Conservation (phyloP, 1,140 invertebrate species). For the Pogonomyrmex californicus region DNA sequence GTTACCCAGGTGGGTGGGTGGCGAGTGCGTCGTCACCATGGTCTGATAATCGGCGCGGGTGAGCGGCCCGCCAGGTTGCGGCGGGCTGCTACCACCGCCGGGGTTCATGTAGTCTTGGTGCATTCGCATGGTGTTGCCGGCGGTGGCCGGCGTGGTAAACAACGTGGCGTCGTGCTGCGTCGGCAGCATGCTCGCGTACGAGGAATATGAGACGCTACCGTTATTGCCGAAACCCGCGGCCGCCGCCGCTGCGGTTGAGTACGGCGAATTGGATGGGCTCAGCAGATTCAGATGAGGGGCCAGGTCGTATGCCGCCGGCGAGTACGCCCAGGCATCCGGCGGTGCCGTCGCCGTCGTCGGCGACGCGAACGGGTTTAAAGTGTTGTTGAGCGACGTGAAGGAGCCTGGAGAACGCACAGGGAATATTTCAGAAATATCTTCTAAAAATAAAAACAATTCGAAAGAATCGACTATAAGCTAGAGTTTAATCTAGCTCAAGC, state of each 20-base stretch:
- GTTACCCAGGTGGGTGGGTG: slow-evolving; percentile 86
- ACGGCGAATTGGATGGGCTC: slow-evolving; percentile 90
- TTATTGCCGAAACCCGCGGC: slow-evolving; percentile 85
- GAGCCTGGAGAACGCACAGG: slow-evolving; percentile 84
- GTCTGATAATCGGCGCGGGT: slow-evolving; percentile 89
- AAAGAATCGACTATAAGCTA: no score
- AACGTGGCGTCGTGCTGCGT: slow-evolving; percentile 89
- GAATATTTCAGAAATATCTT: no score
- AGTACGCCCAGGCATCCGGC: slow-evolving; percentile 92
- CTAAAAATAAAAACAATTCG: no score
- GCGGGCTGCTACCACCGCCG: slow-evolving; percentile 86
- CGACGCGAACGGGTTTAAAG: slow-evolving; percentile 90
- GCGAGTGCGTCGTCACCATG: slow-evolving; percentile 90
- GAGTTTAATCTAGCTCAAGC: no score
- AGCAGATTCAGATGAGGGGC: slow-evolving; percentile 91
- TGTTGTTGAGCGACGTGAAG: slow-evolving; percentile 89
- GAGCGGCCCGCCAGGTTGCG: slow-evolving; percentile 83
- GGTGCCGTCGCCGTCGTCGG: slow-evolving; percentile 89
- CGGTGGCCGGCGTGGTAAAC: slow-evolving; percentile 86
- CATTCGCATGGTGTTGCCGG: slow-evolving; percentile 85
- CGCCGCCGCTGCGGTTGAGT: slow-evolving; percentile 86
- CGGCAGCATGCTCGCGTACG: slow-evolving; percentile 90
- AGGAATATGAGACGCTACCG: slow-evolving; percentile 84
- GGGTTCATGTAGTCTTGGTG: slow-evolving; percentile 89
- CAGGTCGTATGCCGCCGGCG: slow-evolving; percentile 91